Evolutionary conservation across 2,888 invertebrate genomes (phyloP).

Genomic region (Melipona bicolor): DNA sequence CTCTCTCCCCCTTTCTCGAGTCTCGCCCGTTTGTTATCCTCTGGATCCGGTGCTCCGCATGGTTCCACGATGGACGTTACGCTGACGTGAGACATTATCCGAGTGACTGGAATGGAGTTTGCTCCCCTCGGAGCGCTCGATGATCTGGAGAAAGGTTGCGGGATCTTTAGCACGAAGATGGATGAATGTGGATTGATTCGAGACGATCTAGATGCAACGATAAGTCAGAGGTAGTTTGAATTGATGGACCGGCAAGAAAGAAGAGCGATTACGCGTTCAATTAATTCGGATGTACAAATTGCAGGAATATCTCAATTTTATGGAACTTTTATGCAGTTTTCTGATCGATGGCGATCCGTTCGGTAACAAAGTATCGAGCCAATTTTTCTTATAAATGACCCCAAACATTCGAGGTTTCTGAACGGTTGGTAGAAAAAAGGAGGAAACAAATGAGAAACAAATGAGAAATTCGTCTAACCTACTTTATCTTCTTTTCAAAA

Average conservation of each 20-base stretch:
- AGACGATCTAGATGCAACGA: background rate
- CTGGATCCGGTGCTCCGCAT: conserved; percentile 33
- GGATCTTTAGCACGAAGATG: background rate
- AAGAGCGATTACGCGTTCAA: too few species aligned
- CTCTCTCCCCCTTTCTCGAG: conserved; percentile 54
- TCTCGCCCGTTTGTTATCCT: conserved; percentile 71
- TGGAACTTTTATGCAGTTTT: too few species aligned
- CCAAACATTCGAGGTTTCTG: too few species aligned
- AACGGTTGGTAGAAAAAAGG: too few species aligned
- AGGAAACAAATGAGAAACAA: too few species aligned
- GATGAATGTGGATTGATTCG: background rate
- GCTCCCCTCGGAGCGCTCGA: background rate
- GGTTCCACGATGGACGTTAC: conserved; percentile 1
- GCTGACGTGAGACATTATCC: conserved; percentile 20
- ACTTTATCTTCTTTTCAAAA: too few species aligned
- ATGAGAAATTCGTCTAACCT: too few species aligned
- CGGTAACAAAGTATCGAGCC: too few species aligned
- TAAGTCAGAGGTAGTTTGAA: background rate
- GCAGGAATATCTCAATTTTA: too few species aligned
- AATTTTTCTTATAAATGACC: too few species aligned
- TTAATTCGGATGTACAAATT: too few species aligned
- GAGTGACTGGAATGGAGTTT: background rate
- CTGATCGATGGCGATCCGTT: too few species aligned
- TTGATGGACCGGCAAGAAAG: background rate
- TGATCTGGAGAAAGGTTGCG: background rate